Base-by-base conservation (phyloP, 2,888 invertebrate genomes). In the Scaptomyza flava region DNA sequence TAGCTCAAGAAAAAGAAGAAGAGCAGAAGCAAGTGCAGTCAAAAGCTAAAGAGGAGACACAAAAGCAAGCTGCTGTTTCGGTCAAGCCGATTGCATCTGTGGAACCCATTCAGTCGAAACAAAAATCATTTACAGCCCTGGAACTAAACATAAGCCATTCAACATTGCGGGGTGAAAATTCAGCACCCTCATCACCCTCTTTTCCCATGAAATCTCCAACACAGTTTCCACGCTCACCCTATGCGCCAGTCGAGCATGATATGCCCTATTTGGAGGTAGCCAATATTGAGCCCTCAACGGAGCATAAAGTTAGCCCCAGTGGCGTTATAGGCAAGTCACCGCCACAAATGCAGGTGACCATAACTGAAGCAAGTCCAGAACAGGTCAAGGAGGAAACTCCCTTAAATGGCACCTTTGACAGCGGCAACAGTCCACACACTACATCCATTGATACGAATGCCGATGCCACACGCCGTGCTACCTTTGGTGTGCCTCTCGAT, bases 221-320 rank as follows among this genome's bases (percentile, higher is more conserved):
- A 4, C 73, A 79, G n/a, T 90, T 90, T 68, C 90, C 90, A 12
- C 84, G 72, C 14, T 87, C 90, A 0, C 87, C 89, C 1, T 77
- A 68, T 46, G 71, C 81, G 1, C 48, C 48, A 1, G 85, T 78
- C 17, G 83, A 80, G 20, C 60, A 68, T 4, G 50, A 79, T 31
- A 76, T 81, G 54, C 30, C 64, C 6, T 90, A 81, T 60, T 43
- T 90, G 30, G 90, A 90, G 23, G 80, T 83, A 66, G 89, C 83
- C 0, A 74, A 77, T 27, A 76, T 75, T 6, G 70, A 71, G 45
- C 65, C 67, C 0, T 59, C 65, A 0, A 9, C 12, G 11, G 71
- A 79, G 6, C 71, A 63, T 2, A 58, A 42, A 2, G 33, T 57
- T 0, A 47, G 58, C 47, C n/a, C 63, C 3, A 58, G 56, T 7